These are phyloP conservation scores for Molanna angustata DNA, from an alignment of 2,888 invertebrate genomes.

Conservation along the genomic window DNA sequence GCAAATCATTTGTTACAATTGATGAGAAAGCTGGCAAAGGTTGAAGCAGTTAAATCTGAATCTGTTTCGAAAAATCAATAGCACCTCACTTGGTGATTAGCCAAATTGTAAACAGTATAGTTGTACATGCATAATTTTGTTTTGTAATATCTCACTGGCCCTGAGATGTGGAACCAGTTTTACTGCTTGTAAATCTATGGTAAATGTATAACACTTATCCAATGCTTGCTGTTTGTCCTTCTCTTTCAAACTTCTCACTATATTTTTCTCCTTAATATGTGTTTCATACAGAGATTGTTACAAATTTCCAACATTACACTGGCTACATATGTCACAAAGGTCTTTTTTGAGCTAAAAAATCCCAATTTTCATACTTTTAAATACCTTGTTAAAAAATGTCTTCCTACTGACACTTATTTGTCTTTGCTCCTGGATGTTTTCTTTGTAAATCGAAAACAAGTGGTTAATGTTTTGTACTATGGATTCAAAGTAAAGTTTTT, in stretches of 20 bases:
- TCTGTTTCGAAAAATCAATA: conserved; percentile 1
- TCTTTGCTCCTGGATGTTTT: not conserved
- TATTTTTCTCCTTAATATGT: not conserved
- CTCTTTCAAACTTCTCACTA: not conserved
- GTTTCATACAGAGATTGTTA: not conserved
- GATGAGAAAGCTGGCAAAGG: conserved; percentile 1
- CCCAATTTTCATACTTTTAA: not conserved
- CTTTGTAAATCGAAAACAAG: not conserved
- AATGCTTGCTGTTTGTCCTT: conserved; percentile 5
- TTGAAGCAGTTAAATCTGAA: not conserved
- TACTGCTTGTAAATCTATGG: conserved; percentile 1
- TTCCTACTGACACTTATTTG: not conserved
- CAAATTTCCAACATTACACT: not conserved
- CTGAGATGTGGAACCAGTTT: conserved; percentile 5
- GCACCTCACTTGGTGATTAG: conserved; percentile 2
- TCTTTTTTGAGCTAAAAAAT: too few species aligned
- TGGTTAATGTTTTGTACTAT: not conserved
- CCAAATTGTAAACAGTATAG: not conserved
- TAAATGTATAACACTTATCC: conserved; percentile 3
- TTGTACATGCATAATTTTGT: conserved; percentile 3
- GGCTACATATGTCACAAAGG: not conserved
- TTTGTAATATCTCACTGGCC: conserved; percentile 3
- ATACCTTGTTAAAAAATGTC: not conserved
- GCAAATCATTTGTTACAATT: not conserved
- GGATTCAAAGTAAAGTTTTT: not conserved